Percentiles rank a stretch among this genome's conserved stretches.
Evolutionary conservation across 2,888 invertebrate species (phyloP).

Genomic region (Eupeodes luniger): DNA sequence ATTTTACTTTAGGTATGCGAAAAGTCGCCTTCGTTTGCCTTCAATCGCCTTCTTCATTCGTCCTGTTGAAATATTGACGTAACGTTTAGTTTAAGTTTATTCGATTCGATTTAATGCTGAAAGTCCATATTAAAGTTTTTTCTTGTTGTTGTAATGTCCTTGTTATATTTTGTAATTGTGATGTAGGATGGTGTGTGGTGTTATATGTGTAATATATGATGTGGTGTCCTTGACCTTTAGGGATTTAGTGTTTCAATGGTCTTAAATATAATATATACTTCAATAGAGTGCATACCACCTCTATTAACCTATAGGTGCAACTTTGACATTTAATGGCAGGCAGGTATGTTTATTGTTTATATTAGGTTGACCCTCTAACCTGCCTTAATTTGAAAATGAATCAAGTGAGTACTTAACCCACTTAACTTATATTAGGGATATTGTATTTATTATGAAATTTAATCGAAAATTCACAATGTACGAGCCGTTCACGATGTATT

Average conservation of each 20-base stretch:
- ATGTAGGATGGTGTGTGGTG: not conserved
- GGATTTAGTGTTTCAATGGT: not conserved
- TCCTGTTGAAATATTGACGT: not conserved
- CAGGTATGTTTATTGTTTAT: too few species aligned
- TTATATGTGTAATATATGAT: not conserved
- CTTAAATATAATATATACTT: not conserved
- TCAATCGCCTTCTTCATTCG: too few species aligned
- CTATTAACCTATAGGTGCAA: too few species aligned
- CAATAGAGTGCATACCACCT: too few species aligned
- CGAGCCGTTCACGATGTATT: too few species aligned
- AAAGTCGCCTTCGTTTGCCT: not conserved
- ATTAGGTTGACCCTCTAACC: too few species aligned
- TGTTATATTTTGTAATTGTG: not conserved
- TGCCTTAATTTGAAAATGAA: too few species aligned
- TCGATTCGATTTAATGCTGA: not conserved
- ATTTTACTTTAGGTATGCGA: not conserved
- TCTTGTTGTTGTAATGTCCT: not conserved
- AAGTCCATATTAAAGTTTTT: conserved; percentile 1
- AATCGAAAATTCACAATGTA: too few species aligned
- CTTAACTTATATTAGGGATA: too few species aligned
- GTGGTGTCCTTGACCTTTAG: not conserved
- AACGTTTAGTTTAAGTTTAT: not conserved
- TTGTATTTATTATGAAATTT: too few species aligned
- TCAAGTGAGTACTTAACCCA: too few species aligned
- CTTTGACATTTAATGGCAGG: too few species aligned